Evolutionary conservation across 23 tunicate species (phyloP).

Genomic region (Phallusia fumigata): DNA sequence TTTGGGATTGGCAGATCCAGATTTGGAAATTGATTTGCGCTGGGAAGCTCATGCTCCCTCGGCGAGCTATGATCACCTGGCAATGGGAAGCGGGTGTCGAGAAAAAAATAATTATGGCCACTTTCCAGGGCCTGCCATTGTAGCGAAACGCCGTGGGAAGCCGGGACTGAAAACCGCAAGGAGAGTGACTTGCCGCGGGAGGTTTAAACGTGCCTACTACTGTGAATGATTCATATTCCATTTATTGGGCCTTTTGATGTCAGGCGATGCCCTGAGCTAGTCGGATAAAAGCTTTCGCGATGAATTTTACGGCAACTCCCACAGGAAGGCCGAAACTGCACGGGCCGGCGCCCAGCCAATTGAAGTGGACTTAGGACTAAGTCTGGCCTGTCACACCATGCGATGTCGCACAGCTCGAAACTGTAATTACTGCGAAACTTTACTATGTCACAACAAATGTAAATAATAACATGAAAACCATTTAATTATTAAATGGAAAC

Average conservation of each 20-base stretch:
- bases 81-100: too few species aligned
- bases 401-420: too few species aligned
- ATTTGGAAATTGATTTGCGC: too few species aligned
- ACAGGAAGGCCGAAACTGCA: background rate
- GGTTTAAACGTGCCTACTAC: background rate
- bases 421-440: too few species aligned
- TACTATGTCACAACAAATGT: too few species aligned
- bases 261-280: background rate
- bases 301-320: background rate
- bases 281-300: background rate
- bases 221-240: conserved; percentile 1
- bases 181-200: conserved; percentile 8
- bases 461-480: too few species aligned
- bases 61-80: too few species aligned
- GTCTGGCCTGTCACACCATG: too few species aligned
- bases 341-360: background rate
- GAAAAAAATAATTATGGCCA: too few species aligned
- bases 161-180: conserved; percentile 1
- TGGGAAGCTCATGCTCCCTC: too few species aligned
- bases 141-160: conserved; percentile 7
- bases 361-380: background rate
- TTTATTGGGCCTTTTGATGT: background rate
- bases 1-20: background rate
- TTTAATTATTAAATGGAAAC: too few species aligned
- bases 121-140: too few species aligned